Base-by-base conservation (phyloP, 1,140 invertebrate species). In the Daktulosphaira vitifoliae region DNA sequence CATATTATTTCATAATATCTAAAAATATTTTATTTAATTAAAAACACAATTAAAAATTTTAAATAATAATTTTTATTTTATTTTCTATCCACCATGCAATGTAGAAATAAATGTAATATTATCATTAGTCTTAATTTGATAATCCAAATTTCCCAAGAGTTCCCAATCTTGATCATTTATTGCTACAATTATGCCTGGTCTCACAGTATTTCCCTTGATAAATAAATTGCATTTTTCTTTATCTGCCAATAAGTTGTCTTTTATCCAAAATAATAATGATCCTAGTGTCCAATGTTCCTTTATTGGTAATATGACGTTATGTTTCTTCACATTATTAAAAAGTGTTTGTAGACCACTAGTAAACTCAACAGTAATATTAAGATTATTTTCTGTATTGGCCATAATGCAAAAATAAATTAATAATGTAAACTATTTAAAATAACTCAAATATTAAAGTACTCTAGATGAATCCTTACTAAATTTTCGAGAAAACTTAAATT, bases 111-210 rank as follows among this genome's bases (percentile, higher is more conserved):
- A 59, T 18, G 42, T 59, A 29, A 59, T 59, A 15, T 46, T 59
- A 29, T 59, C 54, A 26, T 46, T 59, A 11, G 42, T 46, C 23
- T 59, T 59, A n/a, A 59, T 59, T 46, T 46, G 25, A 20, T 59
- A 59, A 18, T 44, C 44, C 29, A 59, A 7, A 59, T 59, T 46
- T 2, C 54, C 54, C 16, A 59, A 46, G 13, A 59, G 54, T 46
- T 59, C 54, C 54, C 54, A 59, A 29, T 59, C 54, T 59, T 59
- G 54, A 15, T 59, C 54, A 16, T 59, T 59, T 23, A 59, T 11
- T 2, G 54, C 54, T 15, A 59, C 54, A 15, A 59, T 59, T 2
- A 59, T 59, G 22, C 54, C 54, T 2, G 54, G 54, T 15, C 54
- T 59, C 9, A 59, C 54, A 7, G 54, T 59, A 2, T 59, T 59